These are phyloP conservation scores for Micropoecilia bifurca DNA, from an alignment of 2,797 vertebrate genomes.

Conservation along the genomic window DNA sequence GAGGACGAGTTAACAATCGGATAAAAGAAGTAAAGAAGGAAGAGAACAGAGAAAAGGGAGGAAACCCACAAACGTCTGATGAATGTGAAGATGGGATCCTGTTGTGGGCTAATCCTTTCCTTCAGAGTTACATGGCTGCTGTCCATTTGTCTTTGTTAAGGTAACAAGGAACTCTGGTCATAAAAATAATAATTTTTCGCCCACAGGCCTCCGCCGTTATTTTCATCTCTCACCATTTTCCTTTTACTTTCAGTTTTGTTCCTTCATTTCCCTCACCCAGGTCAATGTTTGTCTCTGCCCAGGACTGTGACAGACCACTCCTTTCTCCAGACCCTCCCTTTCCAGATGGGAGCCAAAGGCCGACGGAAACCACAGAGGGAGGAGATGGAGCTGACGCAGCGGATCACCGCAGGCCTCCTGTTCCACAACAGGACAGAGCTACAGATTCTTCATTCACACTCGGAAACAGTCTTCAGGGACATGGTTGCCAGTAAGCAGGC, in stretches of 20 bases:
- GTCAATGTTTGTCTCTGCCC: conserved; percentile 15
- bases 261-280: conserved; percentile 2
- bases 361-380: conserved; percentile 85
- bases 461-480: conserved; percentile 30
- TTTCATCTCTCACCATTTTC: neutral
- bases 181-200: neutral
- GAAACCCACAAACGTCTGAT: neutral
- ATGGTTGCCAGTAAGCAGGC: conserved; percentile 72
- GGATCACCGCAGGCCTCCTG: conserved; percentile 84
- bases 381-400: conserved; percentile 84
- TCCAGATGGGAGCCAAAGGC: conserved; percentile 71
- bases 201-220: neutral
- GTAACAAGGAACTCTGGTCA: conserved; percentile 34
- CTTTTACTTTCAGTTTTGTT: conserved; percentile 8
- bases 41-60: conserved; percentile 15
- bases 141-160: conserved; percentile 82
- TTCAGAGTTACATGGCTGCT: conserved; percentile 87
- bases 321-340: conserved; percentile 78
- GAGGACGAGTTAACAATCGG: conserved; percentile 24
- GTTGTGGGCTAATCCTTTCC: conserved; percentile 81
- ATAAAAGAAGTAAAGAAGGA: neutral
- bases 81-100: conserved; percentile 35
- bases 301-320: conserved; percentile 59
- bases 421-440: conserved; percentile 73
- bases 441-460: conserved; percentile 52